Conservation (phyloP, 2,113 vertebrate genomes). For the Gambusia affinis region DNA sequence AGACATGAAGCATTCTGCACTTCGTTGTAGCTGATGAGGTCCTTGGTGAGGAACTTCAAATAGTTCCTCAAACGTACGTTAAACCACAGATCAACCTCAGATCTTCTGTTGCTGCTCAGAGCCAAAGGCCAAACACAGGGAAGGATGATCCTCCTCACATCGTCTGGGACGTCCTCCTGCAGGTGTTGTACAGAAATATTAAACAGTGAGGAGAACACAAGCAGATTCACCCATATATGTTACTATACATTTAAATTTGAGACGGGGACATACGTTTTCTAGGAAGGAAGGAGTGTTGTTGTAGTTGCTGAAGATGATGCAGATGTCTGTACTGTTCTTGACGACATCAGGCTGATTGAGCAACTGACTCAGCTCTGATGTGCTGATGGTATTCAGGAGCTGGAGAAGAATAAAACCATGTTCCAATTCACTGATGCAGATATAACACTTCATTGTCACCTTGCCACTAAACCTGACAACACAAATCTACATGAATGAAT, state of each 20-base stretch:
- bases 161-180: slow-evolving; percentile 56
- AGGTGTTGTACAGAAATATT: neutral
- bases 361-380: slow-evolving; percentile 17
- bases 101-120: slow-evolving; percentile 43
- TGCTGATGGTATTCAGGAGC: too few species aligned
- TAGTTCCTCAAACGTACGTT: slow-evolving; percentile 49
- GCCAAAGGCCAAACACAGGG: slow-evolving; percentile 69
- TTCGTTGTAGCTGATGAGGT: slow-evolving; percentile 47
- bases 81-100: slow-evolving; percentile 68
- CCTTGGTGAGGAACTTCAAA: slow-evolving; percentile 60
- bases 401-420: too few species aligned
- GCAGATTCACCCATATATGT: neutral
- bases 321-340: slow-evolving; percentile 47
- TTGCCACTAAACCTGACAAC: too few species aligned
- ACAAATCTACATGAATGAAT: too few species aligned
- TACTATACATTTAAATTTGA: neutral
- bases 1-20: slow-evolving; percentile 63
- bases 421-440: too few species aligned
- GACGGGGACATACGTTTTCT: slow-evolving; percentile 43
- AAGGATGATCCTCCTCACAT: slow-evolving; percentile 51
- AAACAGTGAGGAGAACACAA: neutral
- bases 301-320: slow-evolving; percentile 62
- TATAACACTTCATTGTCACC: too few species aligned
- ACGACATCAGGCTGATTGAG: slow-evolving; percentile 48
- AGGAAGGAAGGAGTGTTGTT: slow-evolving; percentile 61